Percentiles rank a stretch among this genome's conserved stretches.
These are phyloP conservation scores for Aethina tumida DNA, from an alignment of 1,140 invertebrate species.

Conservation along the genomic window DNA sequence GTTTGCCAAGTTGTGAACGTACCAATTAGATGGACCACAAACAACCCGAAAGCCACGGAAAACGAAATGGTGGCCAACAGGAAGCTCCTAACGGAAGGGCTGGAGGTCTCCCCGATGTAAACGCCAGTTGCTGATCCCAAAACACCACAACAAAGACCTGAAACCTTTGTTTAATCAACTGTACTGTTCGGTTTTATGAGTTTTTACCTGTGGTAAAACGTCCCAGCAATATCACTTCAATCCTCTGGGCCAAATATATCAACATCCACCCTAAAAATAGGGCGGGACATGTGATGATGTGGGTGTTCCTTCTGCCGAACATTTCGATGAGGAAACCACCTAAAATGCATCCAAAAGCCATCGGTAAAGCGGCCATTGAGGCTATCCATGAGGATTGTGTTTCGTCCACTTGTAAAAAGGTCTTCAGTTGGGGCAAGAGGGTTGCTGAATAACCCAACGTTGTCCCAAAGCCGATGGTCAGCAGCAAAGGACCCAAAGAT, in stretches of 20 bases:
- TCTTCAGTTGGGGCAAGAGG: slow-evolving; percentile 46
- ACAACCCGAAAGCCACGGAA: slow-evolving; percentile 41
- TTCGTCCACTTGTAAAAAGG: too few species aligned
- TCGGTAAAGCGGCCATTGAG: slow-evolving; percentile 44
- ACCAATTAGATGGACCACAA: slow-evolving; percentile 47
- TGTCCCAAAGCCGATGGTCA: slow-evolving; percentile 44
- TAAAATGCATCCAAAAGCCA: slow-evolving; percentile 46
- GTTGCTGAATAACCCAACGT: slow-evolving; percentile 52
- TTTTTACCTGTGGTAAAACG: slow-evolving; percentile 57
- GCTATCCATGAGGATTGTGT: too few species aligned
- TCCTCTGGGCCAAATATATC: slow-evolving; percentile 41
- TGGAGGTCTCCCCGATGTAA: slow-evolving; percentile 42
- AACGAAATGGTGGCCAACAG: slow-evolving; percentile 45
- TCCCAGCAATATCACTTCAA: slow-evolving; percentile 45
- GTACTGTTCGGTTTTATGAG: too few species aligned
- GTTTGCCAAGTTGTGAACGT: slow-evolving; percentile 48
- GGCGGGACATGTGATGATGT: slow-evolving; percentile 47
- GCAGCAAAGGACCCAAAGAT: slow-evolving; percentile 43
- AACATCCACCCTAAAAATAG: slow-evolving; percentile 54
- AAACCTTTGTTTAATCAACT: too few species aligned
- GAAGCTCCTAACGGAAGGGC: slow-evolving; percentile 46
- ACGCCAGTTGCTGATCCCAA: slow-evolving; percentile 22
- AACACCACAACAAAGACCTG: slow-evolving; percentile 21
- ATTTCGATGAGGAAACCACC: slow-evolving; percentile 50
- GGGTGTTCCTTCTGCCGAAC: slow-evolving; percentile 49